phyloP scores from a whole-genome alignment of 2,113 vertebrate species.

The Perognathus longimembris region DNA sequence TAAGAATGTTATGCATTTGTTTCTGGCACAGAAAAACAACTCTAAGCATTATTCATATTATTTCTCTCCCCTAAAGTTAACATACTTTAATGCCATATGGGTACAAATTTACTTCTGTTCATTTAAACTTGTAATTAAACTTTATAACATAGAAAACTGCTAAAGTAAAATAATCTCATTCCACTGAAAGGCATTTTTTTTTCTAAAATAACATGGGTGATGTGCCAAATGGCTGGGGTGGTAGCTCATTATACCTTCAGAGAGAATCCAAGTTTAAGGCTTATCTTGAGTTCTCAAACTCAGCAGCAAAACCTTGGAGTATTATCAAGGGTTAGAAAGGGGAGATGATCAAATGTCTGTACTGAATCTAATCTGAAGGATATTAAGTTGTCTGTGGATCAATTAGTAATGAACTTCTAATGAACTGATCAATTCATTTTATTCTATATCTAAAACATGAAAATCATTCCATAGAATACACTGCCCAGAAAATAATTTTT shows the following conservation, averaged over 20 bases:
- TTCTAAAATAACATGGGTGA: constrained; percentile 81
- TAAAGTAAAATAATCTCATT: constrained; percentile 84
- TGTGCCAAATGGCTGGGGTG: constrained; percentile 82
- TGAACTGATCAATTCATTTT: constrained; percentile 40
- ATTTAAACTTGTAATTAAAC: constrained; percentile 85
- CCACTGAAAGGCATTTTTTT: constrained; percentile 77
- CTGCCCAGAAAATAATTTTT: constrained; percentile 46
- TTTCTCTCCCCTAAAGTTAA: constrained; percentile 83
- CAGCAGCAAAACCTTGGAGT: constrained; percentile 58
- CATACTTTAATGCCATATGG: constrained; percentile 84
- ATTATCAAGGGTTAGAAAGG: constrained; percentile 74
- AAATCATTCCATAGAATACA: constrained; percentile 64
- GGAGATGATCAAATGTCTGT: constrained; percentile 59
- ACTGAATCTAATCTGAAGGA: constrained; percentile 9
- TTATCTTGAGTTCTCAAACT: constrained; percentile 76
- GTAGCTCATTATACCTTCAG: constrained; percentile 83
- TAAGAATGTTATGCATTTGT: constrained; percentile 80
- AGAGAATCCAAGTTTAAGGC: constrained; percentile 80
- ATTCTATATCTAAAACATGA: constrained; percentile 63
- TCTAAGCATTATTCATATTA: constrained; percentile 84
- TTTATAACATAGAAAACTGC: constrained; percentile 84
- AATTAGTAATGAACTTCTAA: background rate
- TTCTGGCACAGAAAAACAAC: constrained; percentile 80
- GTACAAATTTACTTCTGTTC: constrained; percentile 85
- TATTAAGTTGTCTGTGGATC: constrained; percentile 12